Conservation (phyloP, 2,113 vertebrate species). For the Cyphomyrus discorhynchus region DNA sequence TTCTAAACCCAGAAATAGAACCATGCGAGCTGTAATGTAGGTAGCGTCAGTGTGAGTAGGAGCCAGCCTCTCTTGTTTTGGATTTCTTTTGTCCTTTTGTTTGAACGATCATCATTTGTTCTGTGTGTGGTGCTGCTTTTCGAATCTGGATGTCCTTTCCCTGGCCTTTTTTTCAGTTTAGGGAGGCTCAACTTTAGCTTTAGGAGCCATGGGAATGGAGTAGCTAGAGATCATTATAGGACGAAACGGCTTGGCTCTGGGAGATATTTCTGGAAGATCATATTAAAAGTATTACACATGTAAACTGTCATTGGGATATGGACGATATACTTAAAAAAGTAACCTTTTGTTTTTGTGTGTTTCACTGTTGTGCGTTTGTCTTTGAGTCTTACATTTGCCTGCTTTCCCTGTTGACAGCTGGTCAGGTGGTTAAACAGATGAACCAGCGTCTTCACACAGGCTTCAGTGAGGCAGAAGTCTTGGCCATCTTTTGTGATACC, state of each 20-base stretch:
- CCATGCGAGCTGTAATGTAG: background rate
- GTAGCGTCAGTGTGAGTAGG: background rate
- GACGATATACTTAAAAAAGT: too few species aligned
- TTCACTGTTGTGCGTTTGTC: background rate
- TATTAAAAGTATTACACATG: background rate
- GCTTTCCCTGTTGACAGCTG: constrained; percentile 58
- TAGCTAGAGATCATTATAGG: background rate
- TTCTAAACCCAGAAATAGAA: background rate
- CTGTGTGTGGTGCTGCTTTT: background rate
- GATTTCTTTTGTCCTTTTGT: background rate
- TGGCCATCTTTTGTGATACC: constrained; percentile 86
- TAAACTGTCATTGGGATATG: background rate
- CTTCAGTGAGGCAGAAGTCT: constrained; percentile 80
- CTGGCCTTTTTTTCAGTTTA: background rate
- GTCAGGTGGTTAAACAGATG: constrained; percentile 97
- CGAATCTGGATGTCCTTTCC: background rate
- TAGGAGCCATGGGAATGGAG: background rate
- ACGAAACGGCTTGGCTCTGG: background rate
- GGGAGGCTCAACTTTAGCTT: background rate
- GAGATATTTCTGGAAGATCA: background rate
- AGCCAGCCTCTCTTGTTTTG: background rate
- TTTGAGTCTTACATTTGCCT: background rate
- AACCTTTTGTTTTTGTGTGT: too few species aligned
- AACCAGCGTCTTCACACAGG: constrained; percentile 85
- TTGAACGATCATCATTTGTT: background rate